Evolutionary conservation across 2,113 vertebrate genomes (phyloP), one percentile per base, ranked within the genome.

Genomic region (Oryzias celebensis): DNA sequence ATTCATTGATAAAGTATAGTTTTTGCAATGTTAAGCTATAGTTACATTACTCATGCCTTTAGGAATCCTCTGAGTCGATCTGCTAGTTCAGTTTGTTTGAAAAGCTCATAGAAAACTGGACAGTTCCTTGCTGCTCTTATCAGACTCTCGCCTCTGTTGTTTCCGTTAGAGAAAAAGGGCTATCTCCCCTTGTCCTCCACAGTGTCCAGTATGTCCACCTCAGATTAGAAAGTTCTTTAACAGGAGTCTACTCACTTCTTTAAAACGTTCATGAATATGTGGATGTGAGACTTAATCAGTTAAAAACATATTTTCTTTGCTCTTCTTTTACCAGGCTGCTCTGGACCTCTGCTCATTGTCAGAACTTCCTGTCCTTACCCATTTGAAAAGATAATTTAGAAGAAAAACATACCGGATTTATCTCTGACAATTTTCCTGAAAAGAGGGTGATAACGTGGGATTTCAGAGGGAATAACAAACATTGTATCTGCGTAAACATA

Each of bases 51-150:
- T 36, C 7, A 36, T 36, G 10, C 10, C 36, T 71, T 80, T 51
- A 7, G 48, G 68, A 76, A 65, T 22, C 31, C 15, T 22, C 60
- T 6, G 0, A 62, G 52, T 18, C 24, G 18, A 51, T 62, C 41
- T 44, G 44, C 44, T 41, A 43, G 44, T 47, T 83, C 71, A 1
- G 23, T 1, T 44, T 48, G 28, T 77, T 55, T 69, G 52, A 52
- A 3, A 7, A 45, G 49, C 15, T 4, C 28, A 3, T 52, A 62
- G 62, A 61, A 52, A 69, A 66, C 59, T 26, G 54, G 77, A 74
- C 72, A 62, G 67, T 65, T 73, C 61, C 66, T 58, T 56, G 0
- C 28, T 42, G 57, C 73, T 73, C 82, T 89, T 88, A 89, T 89
- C 85, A 76, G 50, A 53, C 58, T 51, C 62, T 63, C 66, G 13